Evolutionary conservation across 2,797 vertebrate genomes (phyloP).

Genomic region (Somateria mollissima): DNA sequence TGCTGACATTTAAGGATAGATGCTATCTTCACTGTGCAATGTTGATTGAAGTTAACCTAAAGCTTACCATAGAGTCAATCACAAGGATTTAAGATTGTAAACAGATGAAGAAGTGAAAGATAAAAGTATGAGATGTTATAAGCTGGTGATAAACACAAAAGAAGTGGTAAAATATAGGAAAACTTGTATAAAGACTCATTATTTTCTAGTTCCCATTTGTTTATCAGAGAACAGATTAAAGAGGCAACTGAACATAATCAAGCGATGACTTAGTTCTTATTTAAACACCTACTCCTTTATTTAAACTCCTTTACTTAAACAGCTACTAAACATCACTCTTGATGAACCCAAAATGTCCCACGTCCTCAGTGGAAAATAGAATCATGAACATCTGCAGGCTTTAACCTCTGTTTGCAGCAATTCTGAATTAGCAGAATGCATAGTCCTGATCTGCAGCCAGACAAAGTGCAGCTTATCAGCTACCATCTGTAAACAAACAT

Average conservation of each 20-base stretch:
- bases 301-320: background rate
- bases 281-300: background rate
- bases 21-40: background rate
- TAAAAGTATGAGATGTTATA: background rate
- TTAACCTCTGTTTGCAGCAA: background rate
- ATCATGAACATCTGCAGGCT: background rate
- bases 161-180: background rate
- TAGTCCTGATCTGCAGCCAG: background rate
- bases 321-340: background rate
- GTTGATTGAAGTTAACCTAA: background rate
- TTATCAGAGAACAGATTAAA: background rate
- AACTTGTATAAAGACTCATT: background rate
- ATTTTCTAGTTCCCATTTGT: no score
- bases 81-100: background rate
- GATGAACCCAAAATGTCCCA: background rate
- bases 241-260: background rate
- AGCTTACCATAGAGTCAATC: background rate
- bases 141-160: background rate
- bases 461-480: background rate
- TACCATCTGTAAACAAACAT: background rate
- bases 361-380: background rate
- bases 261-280: background rate
- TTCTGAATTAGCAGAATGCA: background rate
- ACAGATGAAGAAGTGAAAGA: background rate
- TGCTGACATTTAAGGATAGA: background rate